Base-by-base conservation (phyloP, 2,888 invertebrate genomes). In the Apamea sordens region DNA sequence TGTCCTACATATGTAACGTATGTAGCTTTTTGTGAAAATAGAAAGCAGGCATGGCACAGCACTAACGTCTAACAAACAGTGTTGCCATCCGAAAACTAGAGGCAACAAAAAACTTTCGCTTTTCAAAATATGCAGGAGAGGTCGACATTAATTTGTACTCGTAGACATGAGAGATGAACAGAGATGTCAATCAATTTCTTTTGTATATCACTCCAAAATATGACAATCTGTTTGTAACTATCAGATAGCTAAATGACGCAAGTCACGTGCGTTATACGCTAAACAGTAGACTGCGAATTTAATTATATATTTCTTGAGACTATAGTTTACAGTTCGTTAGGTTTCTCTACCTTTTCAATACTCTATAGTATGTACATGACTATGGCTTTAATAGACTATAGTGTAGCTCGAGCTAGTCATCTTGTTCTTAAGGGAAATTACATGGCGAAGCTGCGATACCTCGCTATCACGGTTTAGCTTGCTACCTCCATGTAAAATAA, bases 81-180 rank as follows among this genome's bases (percentile, higher is more conserved):
- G 10, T 32, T 50, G 73, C 56, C 24, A 56, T 5, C 18, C 32
- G 21, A 36, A 72, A 18, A 53, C 32, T 1, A 64, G 6, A 28
- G 15, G 15, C 28, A 72, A 41, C 3, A 47, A 80, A 28, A 68
- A 41, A 36, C 10, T 47, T 70, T 79, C 32, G 28, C 15, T 59
- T 24, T 50, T 78, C 44, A 36, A 47, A 77, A 41, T 47, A 47
- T 47, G 15, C 18, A 32, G 15, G 2, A 36, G 18, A 47, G 18
- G 41, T 50, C 11, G 7, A 74, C 61, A 32, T 79, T n/a, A n/a
- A n/a, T n/a, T n/a, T 63, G 41, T 32, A 32, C 32, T 32, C 32
- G 32, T 53, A 21, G 41, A 32, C 21, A 32, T 32, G 21, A 32
- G 32, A 10, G 10, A 36, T 53, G n/a, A 63, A 79, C 21, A n/a